Evolutionary conservation across 2,797 vertebrate genomes (phyloP).

Genomic region (Fistularia tabacaria): DNA sequence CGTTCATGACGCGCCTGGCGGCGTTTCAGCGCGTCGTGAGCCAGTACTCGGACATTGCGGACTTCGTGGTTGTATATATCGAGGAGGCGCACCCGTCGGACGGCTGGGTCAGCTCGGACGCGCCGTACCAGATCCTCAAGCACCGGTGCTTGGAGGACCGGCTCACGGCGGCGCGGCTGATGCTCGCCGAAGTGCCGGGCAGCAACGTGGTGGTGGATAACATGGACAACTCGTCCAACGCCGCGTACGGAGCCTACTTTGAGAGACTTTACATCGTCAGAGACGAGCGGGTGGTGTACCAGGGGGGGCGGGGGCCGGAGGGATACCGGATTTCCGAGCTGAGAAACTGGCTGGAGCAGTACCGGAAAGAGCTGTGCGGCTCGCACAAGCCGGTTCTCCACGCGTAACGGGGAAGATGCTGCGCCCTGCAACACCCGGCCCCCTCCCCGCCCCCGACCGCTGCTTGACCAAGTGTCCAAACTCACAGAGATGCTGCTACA

Average conservation of each 20-base stretch:
- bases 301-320: constrained; percentile 92
- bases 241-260: constrained; percentile 96
- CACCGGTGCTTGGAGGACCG: constrained; percentile 94
- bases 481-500: constrained; percentile 66
- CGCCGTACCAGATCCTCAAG: constrained; percentile 90
- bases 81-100: constrained; percentile 97
- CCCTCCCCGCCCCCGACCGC: constrained; percentile 38
- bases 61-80: constrained; percentile 95
- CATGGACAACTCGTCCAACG: constrained; percentile 95
- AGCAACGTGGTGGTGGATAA: constrained; percentile 91
- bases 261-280: constrained; percentile 93
- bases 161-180: constrained; percentile 85
- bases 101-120: constrained; percentile 97
- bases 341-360: constrained; percentile 87
- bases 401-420: constrained; percentile 71
- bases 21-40: constrained; percentile 90
- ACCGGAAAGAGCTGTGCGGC: constrained; percentile 74
- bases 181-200: constrained; percentile 82
- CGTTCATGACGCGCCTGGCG: constrained; percentile 95
- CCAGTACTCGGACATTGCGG: constrained; percentile 89
- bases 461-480: constrained; percentile 32
- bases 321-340: constrained; percentile 95
- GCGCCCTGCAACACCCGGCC: constrained; percentile 12
- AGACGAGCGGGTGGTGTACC: constrained; percentile 87
- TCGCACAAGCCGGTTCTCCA: constrained; percentile 78